Base-by-base conservation (phyloP, 2,113 vertebrate species). In the Mirounga angustirostris region DNA sequence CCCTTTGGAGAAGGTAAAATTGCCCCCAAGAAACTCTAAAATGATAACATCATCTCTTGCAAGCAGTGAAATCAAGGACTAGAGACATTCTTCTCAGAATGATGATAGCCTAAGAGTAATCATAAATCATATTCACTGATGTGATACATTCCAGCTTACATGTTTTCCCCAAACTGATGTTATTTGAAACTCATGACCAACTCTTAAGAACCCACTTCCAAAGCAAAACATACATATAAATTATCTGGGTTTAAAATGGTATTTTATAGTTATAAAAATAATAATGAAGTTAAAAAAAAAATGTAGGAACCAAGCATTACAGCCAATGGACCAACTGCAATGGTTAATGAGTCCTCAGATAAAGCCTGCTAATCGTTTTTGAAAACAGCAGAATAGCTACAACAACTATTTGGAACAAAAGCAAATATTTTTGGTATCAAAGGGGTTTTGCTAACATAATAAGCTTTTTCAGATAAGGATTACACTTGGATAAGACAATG, bases 231-330 rank as follows among this genome's bases (percentile, higher is more conserved):
- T 59, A 4, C 22, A 22, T 43, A 52, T 54, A 82, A 30, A 79
- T n/a, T 56, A 54, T n/a, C n/a, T 52, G 33, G 21, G 15, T 58
- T 80, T 91, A 40, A 69, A 74, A 24, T 74, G 54, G 4, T 59
- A 95, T 83, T 74, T 86, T 78, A 90, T 30, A 36, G 33, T 71
- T 89, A 50, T 16, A 13, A 92, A 89, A 89, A 43, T 79, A 69
- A 71, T 18, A 82, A 65, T n/a, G 26, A 79, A 56, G 36, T n/a
- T 28, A 19, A 9, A 46, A 81, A 83, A 73, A 18, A 90, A 83
- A 76, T 40, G 7, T 81, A 80, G 14, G 24, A 67, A 56, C 76
- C 11, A 61, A 82, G 1, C 40, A 67, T 28, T 71, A 58, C 24
- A 33, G 16, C 14, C 24, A 89, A 2, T 61, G 22, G 46, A 43